Evolutionary conservation across 2,797 vertebrate species (phyloP).

Genomic region (Morus bassanus): DNA sequence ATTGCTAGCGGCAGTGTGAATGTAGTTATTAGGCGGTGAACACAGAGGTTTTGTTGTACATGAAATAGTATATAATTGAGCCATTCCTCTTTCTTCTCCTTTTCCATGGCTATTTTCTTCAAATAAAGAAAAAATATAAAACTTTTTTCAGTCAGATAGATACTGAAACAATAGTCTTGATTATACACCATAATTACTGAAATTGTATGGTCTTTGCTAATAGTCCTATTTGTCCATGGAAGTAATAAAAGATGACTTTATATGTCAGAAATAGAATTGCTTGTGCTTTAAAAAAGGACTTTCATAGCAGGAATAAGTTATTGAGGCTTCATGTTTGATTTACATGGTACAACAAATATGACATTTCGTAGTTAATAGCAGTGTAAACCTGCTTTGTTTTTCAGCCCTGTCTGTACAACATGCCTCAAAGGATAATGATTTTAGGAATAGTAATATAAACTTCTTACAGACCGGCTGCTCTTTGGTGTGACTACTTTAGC

Average conservation of each 20-base stretch:
- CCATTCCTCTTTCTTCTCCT: not conserved
- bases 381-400: not conserved
- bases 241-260: not conserved
- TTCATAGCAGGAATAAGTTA: not conserved
- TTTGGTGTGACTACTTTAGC: not conserved
- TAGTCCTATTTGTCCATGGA: not conserved
- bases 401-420: not conserved
- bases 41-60: not conserved
- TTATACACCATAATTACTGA: not conserved
- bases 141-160: not conserved
- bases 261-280: not conserved
- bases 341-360: not conserved
- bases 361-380: not conserved
- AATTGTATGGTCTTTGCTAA: not conserved
- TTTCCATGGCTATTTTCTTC: not conserved
- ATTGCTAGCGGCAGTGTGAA: not conserved
- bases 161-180: slow-evolving; percentile 11
- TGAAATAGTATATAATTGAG: not conserved
- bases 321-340: not conserved
- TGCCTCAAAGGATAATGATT: not conserved
- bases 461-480: not conserved
- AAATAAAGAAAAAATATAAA: not conserved
- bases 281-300: not conserved
- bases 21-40: not conserved
- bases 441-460: not conserved